Conservation (phyloP, 2,113 vertebrate species). For the Hiodon alosoides region DNA sequence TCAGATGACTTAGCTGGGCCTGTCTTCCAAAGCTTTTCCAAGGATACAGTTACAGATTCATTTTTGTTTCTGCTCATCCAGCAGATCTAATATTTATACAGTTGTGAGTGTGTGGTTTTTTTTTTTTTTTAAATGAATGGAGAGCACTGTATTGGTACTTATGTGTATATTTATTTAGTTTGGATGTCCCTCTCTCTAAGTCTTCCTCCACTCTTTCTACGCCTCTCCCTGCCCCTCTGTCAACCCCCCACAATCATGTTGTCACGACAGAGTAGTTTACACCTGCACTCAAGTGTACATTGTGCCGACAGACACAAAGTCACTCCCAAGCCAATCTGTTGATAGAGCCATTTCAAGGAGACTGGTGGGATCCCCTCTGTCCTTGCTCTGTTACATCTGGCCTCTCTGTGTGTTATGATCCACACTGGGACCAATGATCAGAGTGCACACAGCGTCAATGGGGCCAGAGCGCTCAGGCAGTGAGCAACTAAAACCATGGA, state of each 20-base stretch:
- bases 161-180: not conserved
- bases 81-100: not conserved
- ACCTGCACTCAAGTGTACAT: slow-evolving; percentile 1
- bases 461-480: not conserved
- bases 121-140: not conserved
- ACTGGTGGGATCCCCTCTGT: not conserved
- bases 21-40: not conserved
- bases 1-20: not conserved
- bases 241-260: not conserved
- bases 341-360: not conserved
- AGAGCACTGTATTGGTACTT: not conserved
- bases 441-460: no score
- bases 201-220: not conserved
- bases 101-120: not conserved
- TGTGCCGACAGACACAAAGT: not conserved
- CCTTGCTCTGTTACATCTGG: not conserved
- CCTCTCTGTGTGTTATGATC: not conserved
- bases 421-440: not conserved
- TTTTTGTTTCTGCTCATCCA: not conserved
- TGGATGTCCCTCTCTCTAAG: not conserved
- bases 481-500: no score
- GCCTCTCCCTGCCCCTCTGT: not conserved
- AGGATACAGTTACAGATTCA: not conserved
- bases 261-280: not conserved
- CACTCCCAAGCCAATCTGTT: not conserved